Conservation (phyloP, 2,888 invertebrate species). For the Drosophila rellima region DNA sequence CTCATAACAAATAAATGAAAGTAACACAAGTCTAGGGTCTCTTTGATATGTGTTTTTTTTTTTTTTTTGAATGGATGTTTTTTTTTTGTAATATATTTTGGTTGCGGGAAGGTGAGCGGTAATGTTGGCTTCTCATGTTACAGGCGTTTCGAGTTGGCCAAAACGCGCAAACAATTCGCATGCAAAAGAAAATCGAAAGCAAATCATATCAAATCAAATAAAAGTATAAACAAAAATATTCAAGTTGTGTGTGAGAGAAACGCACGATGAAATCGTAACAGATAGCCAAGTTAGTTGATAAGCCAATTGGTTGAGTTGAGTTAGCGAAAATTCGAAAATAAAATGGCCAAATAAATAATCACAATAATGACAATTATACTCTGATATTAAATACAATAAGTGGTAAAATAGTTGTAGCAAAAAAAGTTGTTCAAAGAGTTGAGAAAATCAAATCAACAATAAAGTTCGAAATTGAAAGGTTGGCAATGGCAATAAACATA, state of each 20-base stretch:
- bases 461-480: constrained; percentile 28
- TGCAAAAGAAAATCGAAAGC: constrained; percentile 17
- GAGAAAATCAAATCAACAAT: constrained; percentile 24
- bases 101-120: background rate
- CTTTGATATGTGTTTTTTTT: background rate
- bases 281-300: constrained; percentile 35
- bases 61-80: background rate
- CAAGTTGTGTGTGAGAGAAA: background rate
- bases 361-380: constrained; percentile 4
- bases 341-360: constrained; percentile 4
- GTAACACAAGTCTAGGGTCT: constrained; percentile 1
- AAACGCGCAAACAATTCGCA: constrained; percentile 30
- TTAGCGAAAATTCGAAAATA: constrained; percentile 11
- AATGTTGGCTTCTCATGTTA: constrained; percentile 5
- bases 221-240: background rate
- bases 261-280: constrained; percentile 12
- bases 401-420: background rate
- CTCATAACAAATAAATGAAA: background rate
- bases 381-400: constrained; percentile 4
- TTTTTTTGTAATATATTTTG: constrained; percentile 2
- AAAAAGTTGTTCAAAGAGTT: constrained; percentile 11
- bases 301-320: constrained; percentile 21
- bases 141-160: constrained; percentile 3
- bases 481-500: too few relatives aligned
- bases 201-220: constrained; percentile 2